Evolutionary conservation across 2,888 invertebrate species (phyloP).

Genomic region (Macrosiphum euphorbiae): DNA sequence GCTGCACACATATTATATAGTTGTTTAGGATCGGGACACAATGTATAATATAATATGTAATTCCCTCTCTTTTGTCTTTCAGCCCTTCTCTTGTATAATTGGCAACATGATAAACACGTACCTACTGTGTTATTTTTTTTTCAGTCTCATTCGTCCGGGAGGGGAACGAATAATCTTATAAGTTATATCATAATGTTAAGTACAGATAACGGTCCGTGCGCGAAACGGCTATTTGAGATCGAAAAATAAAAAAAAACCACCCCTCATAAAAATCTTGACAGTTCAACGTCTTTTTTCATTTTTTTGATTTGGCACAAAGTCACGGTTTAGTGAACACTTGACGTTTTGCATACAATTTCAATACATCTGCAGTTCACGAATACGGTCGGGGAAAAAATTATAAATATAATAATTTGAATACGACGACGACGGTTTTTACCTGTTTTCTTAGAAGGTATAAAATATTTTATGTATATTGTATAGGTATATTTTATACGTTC

Average conservation of each 20-base stretch:
- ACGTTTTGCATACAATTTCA: conserved; percentile 63
- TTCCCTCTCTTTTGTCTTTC: conserved; percentile 59
- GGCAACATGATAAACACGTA: conserved; percentile 62
- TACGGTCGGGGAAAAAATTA: conserved; percentile 16
- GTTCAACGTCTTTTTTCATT: conserved; percentile 62
- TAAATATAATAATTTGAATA: conserved; percentile 46
- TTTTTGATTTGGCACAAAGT: conserved; percentile 61
- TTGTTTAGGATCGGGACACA: conserved; percentile 37
- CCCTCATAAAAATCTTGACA: conserved; percentile 60
- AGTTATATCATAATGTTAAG: conserved; percentile 9
- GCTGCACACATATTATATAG: conserved; percentile 34
- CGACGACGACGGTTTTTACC: conserved; percentile 60
- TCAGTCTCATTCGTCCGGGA: conserved; percentile 2
- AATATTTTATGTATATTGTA: not conserved
- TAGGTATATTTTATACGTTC: conserved; percentile 33
- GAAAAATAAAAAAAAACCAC: conserved; percentile 40
- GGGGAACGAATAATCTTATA: conserved; percentile 40
- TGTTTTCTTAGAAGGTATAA: conserved; percentile 46
- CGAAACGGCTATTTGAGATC: conserved; percentile 34
- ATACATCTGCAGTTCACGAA: conserved; percentile 58
- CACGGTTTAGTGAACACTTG: conserved; percentile 64
- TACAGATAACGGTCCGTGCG: conserved; percentile 57
- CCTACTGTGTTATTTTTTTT: conserved; percentile 45
- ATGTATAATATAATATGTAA: not conserved
- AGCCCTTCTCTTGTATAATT: conserved; percentile 48